These are phyloP conservation scores for Manduca sexta DNA, from an alignment of 1,140 invertebrate species.

Conservation along the genomic window DNA sequence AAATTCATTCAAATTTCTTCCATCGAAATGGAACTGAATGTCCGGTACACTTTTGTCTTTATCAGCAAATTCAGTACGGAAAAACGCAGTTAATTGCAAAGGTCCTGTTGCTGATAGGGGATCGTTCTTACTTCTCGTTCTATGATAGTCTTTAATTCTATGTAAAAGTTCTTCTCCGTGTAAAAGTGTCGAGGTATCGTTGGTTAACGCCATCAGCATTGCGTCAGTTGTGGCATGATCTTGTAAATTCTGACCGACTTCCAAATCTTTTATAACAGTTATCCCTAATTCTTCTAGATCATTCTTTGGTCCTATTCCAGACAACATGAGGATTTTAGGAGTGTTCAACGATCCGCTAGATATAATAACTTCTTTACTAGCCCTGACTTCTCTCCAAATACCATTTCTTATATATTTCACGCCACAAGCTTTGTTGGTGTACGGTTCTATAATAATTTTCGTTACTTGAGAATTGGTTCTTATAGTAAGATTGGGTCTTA, in stretches of 20 bases:
- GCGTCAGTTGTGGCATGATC: constrained; percentile 79
- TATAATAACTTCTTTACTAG: constrained; percentile 80
- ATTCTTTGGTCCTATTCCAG: constrained; percentile 80
- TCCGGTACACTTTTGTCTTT: constrained; percentile 71
- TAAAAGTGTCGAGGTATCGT: constrained; percentile 56
- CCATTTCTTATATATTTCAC: constrained; percentile 78
- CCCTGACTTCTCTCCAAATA: constrained; percentile 54
- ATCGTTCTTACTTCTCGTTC: constrained; percentile 34
- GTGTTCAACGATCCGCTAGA: constrained; percentile 81
- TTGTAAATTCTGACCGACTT: constrained; percentile 84
- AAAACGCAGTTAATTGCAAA: constrained; percentile 66
- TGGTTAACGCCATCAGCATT: constrained; percentile 66
- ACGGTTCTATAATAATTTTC: constrained; percentile 79
- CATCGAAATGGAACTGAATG: constrained; percentile 73
- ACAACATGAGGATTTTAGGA: constrained; percentile 82
- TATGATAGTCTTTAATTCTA: constrained; percentile 66
- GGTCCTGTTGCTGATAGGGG: constrained; percentile 67
- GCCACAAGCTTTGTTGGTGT: constrained; percentile 78
- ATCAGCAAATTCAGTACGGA: constrained; percentile 64
- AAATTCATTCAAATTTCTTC: constrained; percentile 29
- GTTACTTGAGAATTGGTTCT: constrained; percentile 80
- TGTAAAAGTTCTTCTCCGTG: constrained; percentile 45
- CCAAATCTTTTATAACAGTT: constrained; percentile 75
- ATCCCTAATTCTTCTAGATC: constrained; percentile 73
- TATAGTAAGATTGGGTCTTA: constrained; percentile 81